phyloP scores from a whole-genome alignment of 2,797 vertebrate species.

The Clarias platycephalus region DNA sequence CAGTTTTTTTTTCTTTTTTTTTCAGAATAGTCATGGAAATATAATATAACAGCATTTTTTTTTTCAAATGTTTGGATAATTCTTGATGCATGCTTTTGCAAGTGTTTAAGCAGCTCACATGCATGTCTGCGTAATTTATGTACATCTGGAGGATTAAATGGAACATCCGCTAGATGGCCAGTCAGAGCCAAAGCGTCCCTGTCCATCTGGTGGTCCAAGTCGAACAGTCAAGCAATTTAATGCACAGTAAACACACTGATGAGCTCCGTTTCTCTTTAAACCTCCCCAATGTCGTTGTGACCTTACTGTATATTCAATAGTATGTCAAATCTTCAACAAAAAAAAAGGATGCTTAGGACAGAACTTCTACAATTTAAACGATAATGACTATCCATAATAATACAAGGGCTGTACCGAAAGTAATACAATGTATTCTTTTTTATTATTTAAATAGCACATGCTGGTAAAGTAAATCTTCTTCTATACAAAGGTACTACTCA shows the following conservation, averaged over 20 bases:
- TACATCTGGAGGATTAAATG: background rate
- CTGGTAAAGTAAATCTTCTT: too few relatives aligned
- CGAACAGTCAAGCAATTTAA: background rate
- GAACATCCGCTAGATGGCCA: background rate
- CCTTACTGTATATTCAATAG: background rate
- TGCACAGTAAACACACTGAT: background rate
- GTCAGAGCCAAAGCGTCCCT: background rate
- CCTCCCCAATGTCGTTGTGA: background rate
- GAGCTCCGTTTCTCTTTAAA: background rate
- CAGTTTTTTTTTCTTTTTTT: background rate
- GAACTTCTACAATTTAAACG: background rate
- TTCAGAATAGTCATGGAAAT: background rate
- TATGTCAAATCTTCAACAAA: background rate
- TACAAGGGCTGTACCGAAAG: too few relatives aligned
- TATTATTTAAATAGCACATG: too few relatives aligned
- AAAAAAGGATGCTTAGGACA: background rate
- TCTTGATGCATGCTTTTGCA: background rate
- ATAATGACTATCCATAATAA: background rate
- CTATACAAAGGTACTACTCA: too few relatives aligned
- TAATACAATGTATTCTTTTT: too few relatives aligned
- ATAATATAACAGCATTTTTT: background rate
- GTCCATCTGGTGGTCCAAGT: background rate
- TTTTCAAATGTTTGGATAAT: background rate
- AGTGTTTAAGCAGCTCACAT: background rate
- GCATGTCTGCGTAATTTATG: background rate